phyloP scores from a whole-genome alignment of 2,113 vertebrate genomes.

The Saccopteryx leptura region DNA sequence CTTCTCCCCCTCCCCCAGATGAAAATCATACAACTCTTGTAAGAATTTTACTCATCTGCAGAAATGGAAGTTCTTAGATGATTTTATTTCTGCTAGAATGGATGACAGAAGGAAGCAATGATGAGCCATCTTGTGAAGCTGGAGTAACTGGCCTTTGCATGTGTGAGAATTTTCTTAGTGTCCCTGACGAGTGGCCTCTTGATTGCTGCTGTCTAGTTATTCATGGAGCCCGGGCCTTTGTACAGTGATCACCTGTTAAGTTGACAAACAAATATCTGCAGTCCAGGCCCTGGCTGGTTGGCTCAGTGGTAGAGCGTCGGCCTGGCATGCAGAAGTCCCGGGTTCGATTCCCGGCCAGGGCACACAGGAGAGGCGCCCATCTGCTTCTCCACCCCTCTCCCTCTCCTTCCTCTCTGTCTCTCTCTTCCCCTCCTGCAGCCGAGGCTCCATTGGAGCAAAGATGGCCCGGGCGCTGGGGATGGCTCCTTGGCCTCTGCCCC shows the following conservation, averaged over 20 bases:
- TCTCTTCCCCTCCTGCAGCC: no score
- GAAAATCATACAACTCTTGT: slow-evolving; percentile 74
- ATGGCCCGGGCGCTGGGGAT: no score
- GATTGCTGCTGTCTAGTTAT: slow-evolving; percentile 70
- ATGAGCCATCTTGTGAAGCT: slow-evolving; percentile 75
- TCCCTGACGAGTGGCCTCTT: slow-evolving; percentile 60
- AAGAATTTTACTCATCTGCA: slow-evolving; percentile 84
- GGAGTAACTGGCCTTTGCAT: slow-evolving; percentile 67
- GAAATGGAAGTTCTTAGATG: slow-evolving; percentile 75
- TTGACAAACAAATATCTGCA: slow-evolving; percentile 46
- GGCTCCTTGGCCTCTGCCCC: no score
- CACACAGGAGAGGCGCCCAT: no score
- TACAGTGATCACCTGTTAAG: slow-evolving; percentile 56
- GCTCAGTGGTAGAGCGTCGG: no score
- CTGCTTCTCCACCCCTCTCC: no score
- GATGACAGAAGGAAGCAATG: slow-evolving; percentile 75
- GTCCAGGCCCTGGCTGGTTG: no score
- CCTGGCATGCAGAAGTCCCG: no score
- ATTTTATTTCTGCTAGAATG: slow-evolving; percentile 68
- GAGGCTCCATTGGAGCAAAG: no score
- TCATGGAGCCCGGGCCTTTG: slow-evolving; percentile 48
- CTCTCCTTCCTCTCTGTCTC: no score
- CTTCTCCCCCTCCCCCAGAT: slow-evolving; percentile 46
- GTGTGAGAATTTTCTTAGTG: slow-evolving; percentile 70
- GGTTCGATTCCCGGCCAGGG: no score